A percentile compares a stretch with the other conserved stretches of the same genome.
These are phyloP conservation scores for Tolypeutes matacus DNA, from an alignment of 2,797 vertebrate genomes.

Conservation along the genomic window DNA sequence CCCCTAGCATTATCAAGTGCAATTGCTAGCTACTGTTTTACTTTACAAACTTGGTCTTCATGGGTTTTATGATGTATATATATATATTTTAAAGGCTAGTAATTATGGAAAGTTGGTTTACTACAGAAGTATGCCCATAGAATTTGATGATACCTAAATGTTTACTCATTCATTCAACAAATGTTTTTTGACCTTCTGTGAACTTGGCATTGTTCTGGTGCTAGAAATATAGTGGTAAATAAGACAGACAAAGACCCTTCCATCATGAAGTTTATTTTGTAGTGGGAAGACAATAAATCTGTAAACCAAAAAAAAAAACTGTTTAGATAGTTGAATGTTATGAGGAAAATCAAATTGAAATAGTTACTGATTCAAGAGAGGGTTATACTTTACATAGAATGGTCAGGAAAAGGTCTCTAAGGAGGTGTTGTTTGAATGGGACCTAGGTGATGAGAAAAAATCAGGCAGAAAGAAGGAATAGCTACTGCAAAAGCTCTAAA, in stretches of 20 bases:
- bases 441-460: slow-evolving; percentile 10
- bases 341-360: background rate
- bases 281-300: background rate
- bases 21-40: background rate
- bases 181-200: background rate
- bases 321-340: background rate
- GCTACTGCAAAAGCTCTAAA: background rate
- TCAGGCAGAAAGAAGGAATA: background rate
- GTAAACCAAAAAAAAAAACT: background rate
- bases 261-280: background rate
- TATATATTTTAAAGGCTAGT: background rate
- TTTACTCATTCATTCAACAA: background rate
- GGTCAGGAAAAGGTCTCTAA: background rate
- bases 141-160: background rate
- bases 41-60: background rate
- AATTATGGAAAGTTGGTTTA: background rate
- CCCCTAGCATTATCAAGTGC: background rate
- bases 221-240: background rate
- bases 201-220: background rate
- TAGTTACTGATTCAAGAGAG: background rate
- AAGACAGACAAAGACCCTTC: background rate
- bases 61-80: background rate
- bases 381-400: background rate
- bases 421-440: background rate
- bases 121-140: background rate